Base-by-base conservation (phyloP, 2,888 invertebrate genomes). In the Drosophila helvetica region DNA sequence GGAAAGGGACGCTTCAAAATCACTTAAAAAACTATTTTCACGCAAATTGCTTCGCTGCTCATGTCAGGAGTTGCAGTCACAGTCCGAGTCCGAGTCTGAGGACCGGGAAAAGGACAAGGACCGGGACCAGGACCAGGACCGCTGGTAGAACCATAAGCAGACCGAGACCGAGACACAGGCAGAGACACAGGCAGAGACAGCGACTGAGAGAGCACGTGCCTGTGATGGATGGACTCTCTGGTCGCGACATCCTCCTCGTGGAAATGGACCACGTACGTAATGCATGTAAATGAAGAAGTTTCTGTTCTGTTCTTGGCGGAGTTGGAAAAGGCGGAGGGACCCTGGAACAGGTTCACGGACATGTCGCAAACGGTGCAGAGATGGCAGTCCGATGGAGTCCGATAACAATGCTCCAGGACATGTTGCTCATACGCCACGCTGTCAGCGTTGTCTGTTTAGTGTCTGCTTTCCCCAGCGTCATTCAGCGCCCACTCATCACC, bases 281-380 rank as follows among this genome's bases (percentile, higher is more conserved):
- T 84, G 88, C 84, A 84, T 84, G 88, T 83, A 88, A 84, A 84
- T 84, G 86, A 84, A 86, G 84, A 76, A 83, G 81, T 84, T 81
- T 18, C 66, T 57, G 58, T 60, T 15, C 38, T 38, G 33, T 33
- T 5, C 12, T 12, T 33, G 15, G 33, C 33, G 12, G 33, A 12
- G 33, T 10, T 5, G 33, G 5, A 12, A 1, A 12, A 12, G 33
- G 33, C 33, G 33, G 12, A 6, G 33, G 33, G 33, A 33, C 12
- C 33, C 33, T 0, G 5, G 33, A 33, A 5, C 33, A 33, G 33
- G 33, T 33, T 12, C 33, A 5, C 15, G 30, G n/a, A 18, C 17
- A 18, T n/a, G 52, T 38, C n/a, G 54, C 27, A 15, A 15, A 18
- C 2, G 10, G 9, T 5, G 8, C 30, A 15, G 33, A 38, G 19